Conservation (phyloP, 2,797 vertebrate species). For the Pitangus sulphuratus region DNA sequence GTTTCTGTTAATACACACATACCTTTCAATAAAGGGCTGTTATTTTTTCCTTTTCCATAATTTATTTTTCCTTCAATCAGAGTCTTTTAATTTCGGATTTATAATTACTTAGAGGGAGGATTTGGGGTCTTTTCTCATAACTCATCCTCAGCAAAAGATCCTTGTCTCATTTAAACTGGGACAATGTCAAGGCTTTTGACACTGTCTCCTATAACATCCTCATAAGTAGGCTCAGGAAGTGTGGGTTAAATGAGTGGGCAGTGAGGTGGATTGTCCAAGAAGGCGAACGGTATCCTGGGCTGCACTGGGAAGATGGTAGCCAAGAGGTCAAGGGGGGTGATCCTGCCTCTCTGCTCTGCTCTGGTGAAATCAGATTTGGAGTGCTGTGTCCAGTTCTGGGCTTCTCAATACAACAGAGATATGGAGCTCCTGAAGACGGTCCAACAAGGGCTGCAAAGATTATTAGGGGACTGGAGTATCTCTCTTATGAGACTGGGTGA, state of each 20-base stretch:
- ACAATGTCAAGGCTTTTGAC: not conserved
- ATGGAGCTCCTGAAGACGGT: not conserved
- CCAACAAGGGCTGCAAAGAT: not conserved
- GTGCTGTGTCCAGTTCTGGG: not conserved
- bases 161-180: too few species aligned
- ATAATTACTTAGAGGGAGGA: too few species aligned
- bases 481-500: not conserved
- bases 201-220: not conserved
- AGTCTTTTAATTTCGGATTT: too few species aligned
- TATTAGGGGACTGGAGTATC: not conserved
- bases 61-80: too few species aligned
- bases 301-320: not conserved
- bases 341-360: not conserved
- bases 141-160: too few species aligned
- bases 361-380: not conserved
- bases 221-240: not conserved
- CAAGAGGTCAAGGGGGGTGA: not conserved
- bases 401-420: accelerated
- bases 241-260: not conserved
- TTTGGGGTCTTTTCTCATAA: too few species aligned
- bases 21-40: too few species aligned
- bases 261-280: not conserved
- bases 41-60: too few species aligned
- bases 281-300: too few species aligned
- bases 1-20: too few species aligned